Evolutionary conservation across 1,140 invertebrate genomes (phyloP).

Genomic region (Pygmarrhopalites habei): DNA sequence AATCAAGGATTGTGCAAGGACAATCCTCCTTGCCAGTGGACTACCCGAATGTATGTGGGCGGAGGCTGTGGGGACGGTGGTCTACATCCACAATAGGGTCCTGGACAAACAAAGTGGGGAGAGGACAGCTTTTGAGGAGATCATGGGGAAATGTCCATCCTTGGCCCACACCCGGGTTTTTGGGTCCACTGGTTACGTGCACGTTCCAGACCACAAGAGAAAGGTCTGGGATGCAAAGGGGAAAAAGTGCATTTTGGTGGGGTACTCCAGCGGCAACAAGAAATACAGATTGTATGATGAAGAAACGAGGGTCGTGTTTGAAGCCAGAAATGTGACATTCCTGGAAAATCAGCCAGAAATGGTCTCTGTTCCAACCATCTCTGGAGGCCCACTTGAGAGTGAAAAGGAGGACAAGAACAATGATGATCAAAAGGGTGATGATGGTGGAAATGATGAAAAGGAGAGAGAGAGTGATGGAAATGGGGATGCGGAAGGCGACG

Average conservation of each 20-base stretch:
- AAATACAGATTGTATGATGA: slow-evolving; percentile 34
- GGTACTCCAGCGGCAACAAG: slow-evolving; percentile 33
- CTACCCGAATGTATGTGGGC: slow-evolving; percentile 7
- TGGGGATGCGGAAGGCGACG: too few relatives aligned
- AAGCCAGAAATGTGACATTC: slow-evolving; percentile 34
- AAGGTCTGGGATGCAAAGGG: slow-evolving; percentile 34
- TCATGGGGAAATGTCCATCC: slow-evolving; percentile 39
- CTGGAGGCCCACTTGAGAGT: not conserved
- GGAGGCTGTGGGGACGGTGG: slow-evolving; percentile 14
- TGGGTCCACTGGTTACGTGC: slow-evolving; percentile 41
- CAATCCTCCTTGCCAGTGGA: not conserved
- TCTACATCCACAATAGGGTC: slow-evolving; percentile 40
- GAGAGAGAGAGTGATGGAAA: not conserved
- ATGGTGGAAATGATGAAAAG: not conserved
- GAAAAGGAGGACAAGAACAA: not conserved
- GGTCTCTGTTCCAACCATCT: not conserved
- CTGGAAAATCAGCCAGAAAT: slow-evolving; percentile 13
- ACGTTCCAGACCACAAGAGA: slow-evolving; percentile 38
- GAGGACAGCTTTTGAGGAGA: slow-evolving; percentile 41
- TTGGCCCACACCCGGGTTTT: slow-evolving; percentile 41
- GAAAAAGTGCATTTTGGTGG: slow-evolving; percentile 39
- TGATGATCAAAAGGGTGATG: not conserved
- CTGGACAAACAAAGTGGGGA: slow-evolving; percentile 20
- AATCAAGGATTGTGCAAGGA: slow-evolving; percentile 14
- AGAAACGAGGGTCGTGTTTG: slow-evolving; percentile 17